phyloP scores from a whole-genome alignment of 2,113 vertebrate genomes.

The Chamaea fasciata region DNA sequence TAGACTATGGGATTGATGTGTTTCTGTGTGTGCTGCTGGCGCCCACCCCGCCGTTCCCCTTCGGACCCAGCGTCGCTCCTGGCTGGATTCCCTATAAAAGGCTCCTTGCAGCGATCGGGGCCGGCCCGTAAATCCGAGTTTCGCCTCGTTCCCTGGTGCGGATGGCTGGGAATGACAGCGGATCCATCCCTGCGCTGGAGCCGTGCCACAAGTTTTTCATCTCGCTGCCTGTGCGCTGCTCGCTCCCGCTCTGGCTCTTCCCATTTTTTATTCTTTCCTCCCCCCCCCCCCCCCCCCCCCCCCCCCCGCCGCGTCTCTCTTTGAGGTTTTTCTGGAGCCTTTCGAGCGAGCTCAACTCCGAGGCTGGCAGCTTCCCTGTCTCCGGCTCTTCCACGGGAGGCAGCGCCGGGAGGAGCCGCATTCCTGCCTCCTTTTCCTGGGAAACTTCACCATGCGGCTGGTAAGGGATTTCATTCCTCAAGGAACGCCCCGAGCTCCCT shows the following conservation, averaged over 20 bases:
- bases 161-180: conserved; percentile 53
- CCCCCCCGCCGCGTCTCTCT: not conserved
- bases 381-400: conserved; percentile 12
- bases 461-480: conserved; percentile 69
- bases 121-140: conserved; percentile 51
- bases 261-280: not conserved
- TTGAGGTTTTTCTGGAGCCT: conserved; percentile 65
- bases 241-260: not conserved
- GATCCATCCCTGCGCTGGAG: conserved; percentile 70
- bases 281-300: not conserved
- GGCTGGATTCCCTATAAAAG: not conserved
- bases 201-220: conserved; percentile 72
- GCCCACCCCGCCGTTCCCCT: not conserved
- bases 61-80: not conserved
- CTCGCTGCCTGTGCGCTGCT: conserved; percentile 65
- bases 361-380: conserved; percentile 53
- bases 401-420: conserved; percentile 37
- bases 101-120: conserved; percentile 17
- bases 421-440: conserved; percentile 18
- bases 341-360: conserved; percentile 68
- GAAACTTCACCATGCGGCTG: conserved; percentile 78
- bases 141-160: conserved; percentile 58
- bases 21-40: no score
- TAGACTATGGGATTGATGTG: rapidly evolving
- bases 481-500: not conserved